Evolutionary conservation across 1,140 invertebrate genomes (phyloP).

Genomic region (Thaumatotibia leucotreta): DNA sequence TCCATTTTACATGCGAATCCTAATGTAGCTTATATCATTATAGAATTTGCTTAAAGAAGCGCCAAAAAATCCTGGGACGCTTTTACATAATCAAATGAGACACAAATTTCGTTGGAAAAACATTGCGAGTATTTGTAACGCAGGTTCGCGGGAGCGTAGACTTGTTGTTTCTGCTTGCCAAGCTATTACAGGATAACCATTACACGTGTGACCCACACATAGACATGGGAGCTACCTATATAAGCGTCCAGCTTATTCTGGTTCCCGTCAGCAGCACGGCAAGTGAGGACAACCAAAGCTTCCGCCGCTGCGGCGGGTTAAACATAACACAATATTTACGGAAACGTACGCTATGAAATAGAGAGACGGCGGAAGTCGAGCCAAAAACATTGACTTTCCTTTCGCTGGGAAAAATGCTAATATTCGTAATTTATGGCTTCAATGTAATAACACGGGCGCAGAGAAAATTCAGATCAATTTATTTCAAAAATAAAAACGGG

Average conservation of each 20-base stretch:
- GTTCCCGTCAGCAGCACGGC: too few relatives aligned
- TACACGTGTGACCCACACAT: too few relatives aligned
- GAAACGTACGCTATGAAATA: not conserved
- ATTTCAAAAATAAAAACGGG: not conserved
- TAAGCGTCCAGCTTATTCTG: too few relatives aligned
- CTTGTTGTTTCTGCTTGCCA: too few relatives aligned
- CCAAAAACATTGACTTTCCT: not conserved
- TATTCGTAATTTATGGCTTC: not conserved
- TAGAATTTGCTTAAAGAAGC: not conserved
- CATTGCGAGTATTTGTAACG: not conserved
- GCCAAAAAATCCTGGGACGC: not conserved
- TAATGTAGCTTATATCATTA: not conserved
- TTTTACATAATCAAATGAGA: conserved; percentile 2
- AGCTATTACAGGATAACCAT: too few relatives aligned
- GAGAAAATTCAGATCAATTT: not conserved
- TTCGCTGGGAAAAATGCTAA: not conserved
- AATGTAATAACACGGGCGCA: not conserved
- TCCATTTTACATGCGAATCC: not conserved
- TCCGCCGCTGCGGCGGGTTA: not conserved
- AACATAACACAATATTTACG: not conserved
- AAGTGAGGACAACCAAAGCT: too few relatives aligned
- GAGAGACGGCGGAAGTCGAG: not conserved
- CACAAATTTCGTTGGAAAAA: not conserved
- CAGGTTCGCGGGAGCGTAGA: not conserved
- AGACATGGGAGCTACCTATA: too few relatives aligned